Evolutionary conservation across 2,888 invertebrate genomes (phyloP), one percentile per base, ranked within the genome.

Genomic region (Melipona beecheii): DNA sequence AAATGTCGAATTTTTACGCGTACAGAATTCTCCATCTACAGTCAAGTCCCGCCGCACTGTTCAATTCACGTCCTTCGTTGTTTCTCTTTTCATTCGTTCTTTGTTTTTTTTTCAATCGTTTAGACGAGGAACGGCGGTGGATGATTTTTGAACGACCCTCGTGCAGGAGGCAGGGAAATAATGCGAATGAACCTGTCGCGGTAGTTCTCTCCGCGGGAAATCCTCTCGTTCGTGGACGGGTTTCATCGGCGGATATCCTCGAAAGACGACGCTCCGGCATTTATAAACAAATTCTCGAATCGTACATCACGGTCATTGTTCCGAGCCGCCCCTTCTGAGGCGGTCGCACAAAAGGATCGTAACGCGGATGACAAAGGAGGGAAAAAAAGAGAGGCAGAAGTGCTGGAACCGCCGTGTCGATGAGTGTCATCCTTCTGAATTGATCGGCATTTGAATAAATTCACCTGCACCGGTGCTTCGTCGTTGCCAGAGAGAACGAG

Each of bases 241-340:
- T 77, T 81, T 79, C 85, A 84, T 74, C 82, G 81, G 68, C 73
- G 74, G 68, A 83, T 84, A 86, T 84, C 78, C 86, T 86, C 77
- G 75, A 88, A 81, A 81, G 86, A 81, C 84, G 83, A 78, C 85
- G 84, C 78, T 65, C 76, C 78, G 86, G 89, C 90, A 92, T 93
- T 93, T 92, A 92, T 91, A 93, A 93, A 93, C 91, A 93, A 93
- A 93, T 93, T 92, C 91, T 91, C 92, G 92, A 91, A 93, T 93
- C 93, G 93, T 93, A 92, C 92, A 93, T 93, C 93, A 92, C 87
- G 86, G 80, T 84, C 85, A 91, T 92, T 91, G 92, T 91, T 83
- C 87, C 81, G 84, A 36, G 74, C 58, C 78, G 75, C 75, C 89
- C 89, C 89, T 87, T 79, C 82, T 72, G 70, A 78, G 81, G 78